Conservation (phyloP, 2,113 vertebrate genomes). For the Climacteris rufus region DNA sequence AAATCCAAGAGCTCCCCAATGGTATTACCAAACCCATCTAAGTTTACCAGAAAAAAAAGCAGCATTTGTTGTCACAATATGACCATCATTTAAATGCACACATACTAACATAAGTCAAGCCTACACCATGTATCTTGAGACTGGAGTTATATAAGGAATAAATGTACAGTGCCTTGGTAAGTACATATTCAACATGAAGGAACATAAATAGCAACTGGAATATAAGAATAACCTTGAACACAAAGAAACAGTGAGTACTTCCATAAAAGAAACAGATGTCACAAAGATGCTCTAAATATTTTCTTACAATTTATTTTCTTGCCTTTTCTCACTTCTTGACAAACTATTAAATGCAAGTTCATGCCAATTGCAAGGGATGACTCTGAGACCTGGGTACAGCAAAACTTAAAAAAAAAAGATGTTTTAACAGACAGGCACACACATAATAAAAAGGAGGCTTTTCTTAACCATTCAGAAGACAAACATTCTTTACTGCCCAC, state of each 20-base stretch:
- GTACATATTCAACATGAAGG: background rate
- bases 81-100: background rate
- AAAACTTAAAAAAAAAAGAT: background rate
- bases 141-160: background rate
- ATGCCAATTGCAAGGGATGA: background rate
- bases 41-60: background rate
- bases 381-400: background rate
- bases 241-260: background rate
- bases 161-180: conserved; percentile 2
- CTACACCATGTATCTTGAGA: background rate
- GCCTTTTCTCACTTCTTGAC: background rate
- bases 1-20: background rate
- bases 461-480: background rate
- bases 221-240: background rate
- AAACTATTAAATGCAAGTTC: background rate
- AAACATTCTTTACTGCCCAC: background rate
- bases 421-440: background rate
- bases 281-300: background rate
- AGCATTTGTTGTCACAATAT: background rate
- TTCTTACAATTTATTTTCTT: background rate
- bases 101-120: background rate
- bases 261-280: background rate
- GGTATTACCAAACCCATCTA: background rate
- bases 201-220: background rate
- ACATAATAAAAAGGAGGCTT: background rate